Evolutionary conservation across 2,797 vertebrate species (phyloP).

Genomic region (Syndactyla subalaris): DNA sequence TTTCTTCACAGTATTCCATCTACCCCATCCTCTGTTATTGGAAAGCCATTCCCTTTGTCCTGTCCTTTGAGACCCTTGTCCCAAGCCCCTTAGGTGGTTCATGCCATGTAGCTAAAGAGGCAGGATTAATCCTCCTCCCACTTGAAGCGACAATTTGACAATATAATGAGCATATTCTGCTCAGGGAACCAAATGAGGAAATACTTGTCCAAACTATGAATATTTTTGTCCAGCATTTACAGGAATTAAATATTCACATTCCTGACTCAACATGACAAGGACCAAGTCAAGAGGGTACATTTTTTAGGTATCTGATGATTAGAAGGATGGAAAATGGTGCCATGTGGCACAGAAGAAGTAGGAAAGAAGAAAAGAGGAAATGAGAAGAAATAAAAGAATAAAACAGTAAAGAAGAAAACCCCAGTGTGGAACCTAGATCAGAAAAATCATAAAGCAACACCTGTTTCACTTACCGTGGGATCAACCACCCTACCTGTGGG

Average conservation of each 20-base stretch:
- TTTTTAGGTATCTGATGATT: background rate
- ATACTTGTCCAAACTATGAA: background rate
- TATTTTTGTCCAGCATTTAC: accelerated
- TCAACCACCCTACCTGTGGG: no score
- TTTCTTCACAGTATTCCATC: background rate
- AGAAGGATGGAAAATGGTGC: background rate
- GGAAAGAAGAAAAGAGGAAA: background rate
- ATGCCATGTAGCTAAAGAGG: background rate
- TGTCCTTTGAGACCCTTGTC: background rate
- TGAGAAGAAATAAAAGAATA: background rate
- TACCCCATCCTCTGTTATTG: background rate
- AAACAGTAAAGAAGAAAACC: background rate
- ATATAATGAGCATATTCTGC: no score
- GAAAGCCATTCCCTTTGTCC: background rate
- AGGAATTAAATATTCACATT: background rate
- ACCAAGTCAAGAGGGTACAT: background rate
- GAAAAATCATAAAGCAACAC: background rate
- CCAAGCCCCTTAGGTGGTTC: accelerated
- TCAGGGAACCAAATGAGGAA: no score
- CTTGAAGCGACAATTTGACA: no score
- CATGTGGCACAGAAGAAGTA: background rate
- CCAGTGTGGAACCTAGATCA: no score
- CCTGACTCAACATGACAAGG: background rate
- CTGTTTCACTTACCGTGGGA: background rate
- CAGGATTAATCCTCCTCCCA: background rate